Base-by-base conservation (phyloP, 2,113 vertebrate species). In the Sinocyclocheilus rhinocerous region DNA sequence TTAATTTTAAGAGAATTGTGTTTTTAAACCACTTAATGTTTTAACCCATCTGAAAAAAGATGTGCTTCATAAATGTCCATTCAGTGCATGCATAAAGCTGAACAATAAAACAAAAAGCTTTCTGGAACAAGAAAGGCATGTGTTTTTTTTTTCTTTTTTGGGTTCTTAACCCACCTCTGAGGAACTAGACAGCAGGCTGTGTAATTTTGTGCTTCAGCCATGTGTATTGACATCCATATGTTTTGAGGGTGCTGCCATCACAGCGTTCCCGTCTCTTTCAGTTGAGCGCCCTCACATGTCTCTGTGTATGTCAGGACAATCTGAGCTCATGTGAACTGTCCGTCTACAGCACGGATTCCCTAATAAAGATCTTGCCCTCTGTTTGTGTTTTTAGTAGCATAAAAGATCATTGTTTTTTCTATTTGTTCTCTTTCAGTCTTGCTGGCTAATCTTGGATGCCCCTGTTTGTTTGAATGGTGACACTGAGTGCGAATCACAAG, bases 401-500 rank as follows among this genome's bases (percentile, higher is more conserved):
- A 33, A 69, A 67, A 69, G 29, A 1, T 76, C 13, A 50, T 76
- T 67, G 15, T 22, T 81, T 42, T 29, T 50, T 26, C 4, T 65
- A 4, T 83, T 13, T 48, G 4, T 81, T 24, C 39, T 75, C 63
- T 81, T 72, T 52, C 48, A 78, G 67, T 76, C 48, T 61, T 42
- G 8, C 24, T 80, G 42, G 48, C 12, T 18, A 24, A 88, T 88
- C 76, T 84, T 90, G 80, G 78, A 92, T 88, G 52, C 84, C 72
- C 15, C 84, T 76, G 86, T n/a, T 36, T 42, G 61, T 76, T 57
- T 59, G 65, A 82, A 83, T 67, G 59, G 69, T 75, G 10, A 76
- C 76, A 76, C 55, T 50, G 76, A 90, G 63, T 39, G 70, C 86
- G 89, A 86, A 88, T 92, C 92, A 85, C 85, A 59, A 82, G 76